Conservation (phyloP, 1,140 invertebrate genomes). For the Amphibalanus amphitrite region DNA sequence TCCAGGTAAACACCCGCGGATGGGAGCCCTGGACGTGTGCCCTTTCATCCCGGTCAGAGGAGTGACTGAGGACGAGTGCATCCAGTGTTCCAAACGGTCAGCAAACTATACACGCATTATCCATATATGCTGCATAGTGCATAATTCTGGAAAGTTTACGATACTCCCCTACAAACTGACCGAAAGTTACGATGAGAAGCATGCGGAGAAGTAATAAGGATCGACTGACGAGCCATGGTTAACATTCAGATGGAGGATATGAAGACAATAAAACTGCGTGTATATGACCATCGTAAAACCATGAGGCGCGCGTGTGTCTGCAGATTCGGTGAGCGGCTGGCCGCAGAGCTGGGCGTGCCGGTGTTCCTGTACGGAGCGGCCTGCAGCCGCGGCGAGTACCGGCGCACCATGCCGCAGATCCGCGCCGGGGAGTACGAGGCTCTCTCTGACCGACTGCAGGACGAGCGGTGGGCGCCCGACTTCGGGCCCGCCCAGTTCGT, state of each 20-base stretch:
- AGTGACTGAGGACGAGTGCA: slow-evolving; percentile 36
- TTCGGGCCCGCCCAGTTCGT: slow-evolving; percentile 37
- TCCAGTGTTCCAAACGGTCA: slow-evolving; percentile 24
- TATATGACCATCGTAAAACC: too few relatives aligned
- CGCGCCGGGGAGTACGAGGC: slow-evolving; percentile 40
- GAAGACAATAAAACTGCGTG: too few relatives aligned
- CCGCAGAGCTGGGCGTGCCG: slow-evolving; percentile 35
- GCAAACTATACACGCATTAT: too few relatives aligned
- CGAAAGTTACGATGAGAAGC: too few relatives aligned
- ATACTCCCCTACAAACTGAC: too few relatives aligned
- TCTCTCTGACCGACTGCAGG: slow-evolving; percentile 25
- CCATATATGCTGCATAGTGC: too few relatives aligned
- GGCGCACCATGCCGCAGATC: slow-evolving; percentile 36
- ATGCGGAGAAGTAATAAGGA: too few relatives aligned
- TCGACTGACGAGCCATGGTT: too few relatives aligned
- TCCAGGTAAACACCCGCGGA: slow-evolving; percentile 38
- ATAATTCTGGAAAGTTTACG: too few relatives aligned
- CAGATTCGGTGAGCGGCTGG: slow-evolving; percentile 32
- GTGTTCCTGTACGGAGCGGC: slow-evolving; percentile 41
- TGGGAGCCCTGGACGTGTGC: slow-evolving; percentile 43
- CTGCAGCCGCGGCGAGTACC: slow-evolving; percentile 28
- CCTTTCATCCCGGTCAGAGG: slow-evolving; percentile 40
- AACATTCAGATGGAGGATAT: too few relatives aligned
- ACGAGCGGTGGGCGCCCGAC: slow-evolving; percentile 35
- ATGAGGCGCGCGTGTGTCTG: too few relatives aligned